phyloP scores from a whole-genome alignment of 2,797 vertebrate species.

The Lagodon rhomboides region DNA sequence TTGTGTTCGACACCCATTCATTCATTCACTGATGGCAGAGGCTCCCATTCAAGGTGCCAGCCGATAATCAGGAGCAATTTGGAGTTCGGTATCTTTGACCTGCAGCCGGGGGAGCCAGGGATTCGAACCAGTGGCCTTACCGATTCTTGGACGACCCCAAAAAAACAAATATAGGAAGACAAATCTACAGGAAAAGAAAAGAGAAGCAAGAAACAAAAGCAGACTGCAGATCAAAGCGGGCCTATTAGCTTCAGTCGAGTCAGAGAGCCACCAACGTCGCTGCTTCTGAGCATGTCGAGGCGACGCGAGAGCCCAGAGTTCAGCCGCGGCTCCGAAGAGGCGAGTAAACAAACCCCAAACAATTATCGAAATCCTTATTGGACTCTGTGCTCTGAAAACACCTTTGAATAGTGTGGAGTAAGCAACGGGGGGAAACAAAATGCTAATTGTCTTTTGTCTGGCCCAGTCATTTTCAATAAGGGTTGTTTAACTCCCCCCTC shows the following conservation, averaged over 20 bases:
- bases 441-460: constrained; percentile 48
- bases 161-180: background rate
- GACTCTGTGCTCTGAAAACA: constrained; percentile 13
- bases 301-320: background rate
- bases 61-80: too few species aligned
- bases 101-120: too few species aligned
- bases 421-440: constrained; percentile 34
- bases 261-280: background rate
- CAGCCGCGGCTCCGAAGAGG: constrained; percentile 5
- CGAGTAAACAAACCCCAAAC: constrained; percentile 50
- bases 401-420: constrained; percentile 24
- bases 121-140: too few species aligned
- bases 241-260: background rate
- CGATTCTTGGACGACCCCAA: too few species aligned
- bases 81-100: too few species aligned
- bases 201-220: background rate
- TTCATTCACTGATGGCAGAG: too few species aligned
- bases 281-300: background rate
- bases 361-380: constrained; percentile 40
- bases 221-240: background rate
- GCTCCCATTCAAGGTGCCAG: too few species aligned
- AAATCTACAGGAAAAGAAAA: background rate
- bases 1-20: too few species aligned
- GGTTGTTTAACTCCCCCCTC: constrained; percentile 47
- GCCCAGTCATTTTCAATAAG: constrained; percentile 52